phyloP scores from a whole-genome alignment of 2,113 vertebrate species.

The Paraplagusia blochii region DNA sequence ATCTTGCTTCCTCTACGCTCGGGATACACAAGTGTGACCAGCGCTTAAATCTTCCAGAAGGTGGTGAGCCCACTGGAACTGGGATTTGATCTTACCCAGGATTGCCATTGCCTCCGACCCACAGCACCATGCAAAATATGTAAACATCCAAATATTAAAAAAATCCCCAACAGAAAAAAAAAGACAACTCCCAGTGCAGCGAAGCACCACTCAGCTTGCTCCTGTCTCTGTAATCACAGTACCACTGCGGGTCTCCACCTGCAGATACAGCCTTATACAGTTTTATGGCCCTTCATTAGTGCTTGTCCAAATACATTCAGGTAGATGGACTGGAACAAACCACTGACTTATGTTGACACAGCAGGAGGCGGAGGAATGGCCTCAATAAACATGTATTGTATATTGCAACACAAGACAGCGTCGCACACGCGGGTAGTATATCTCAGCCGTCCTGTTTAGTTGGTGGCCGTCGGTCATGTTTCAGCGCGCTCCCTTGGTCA shows the following conservation, averaged over 20 bases:
- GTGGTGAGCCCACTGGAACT: too few species aligned
- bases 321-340: conserved; percentile 4
- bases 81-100: too few species aligned
- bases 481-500: not conserved
- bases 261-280: conserved; percentile 2
- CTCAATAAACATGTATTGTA: not conserved
- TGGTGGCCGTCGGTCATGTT: conserved; percentile 1
- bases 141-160: too few species aligned
- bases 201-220: not conserved
- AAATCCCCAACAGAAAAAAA: too few species aligned
- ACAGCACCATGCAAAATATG: too few species aligned
- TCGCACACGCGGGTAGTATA: not conserved
- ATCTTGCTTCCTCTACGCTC: too few species aligned
- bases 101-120: too few species aligned
- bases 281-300: conserved; percentile 6
- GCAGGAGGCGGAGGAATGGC: conserved; percentile 5
- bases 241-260: not conserved
- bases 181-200: not conserved
- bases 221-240: too few species aligned
- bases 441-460: not conserved
- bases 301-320: conserved; percentile 1
- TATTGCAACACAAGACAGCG: conserved; percentile 10
- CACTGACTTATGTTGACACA: conserved; percentile 2
- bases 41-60: too few species aligned
- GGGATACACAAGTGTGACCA: too few species aligned